A percentile compares a stretch with the other conserved stretches of the same genome.
phyloP scores from a whole-genome alignment of 2,888 invertebrate genomes.

The Ariolimax columbianus region DNA sequence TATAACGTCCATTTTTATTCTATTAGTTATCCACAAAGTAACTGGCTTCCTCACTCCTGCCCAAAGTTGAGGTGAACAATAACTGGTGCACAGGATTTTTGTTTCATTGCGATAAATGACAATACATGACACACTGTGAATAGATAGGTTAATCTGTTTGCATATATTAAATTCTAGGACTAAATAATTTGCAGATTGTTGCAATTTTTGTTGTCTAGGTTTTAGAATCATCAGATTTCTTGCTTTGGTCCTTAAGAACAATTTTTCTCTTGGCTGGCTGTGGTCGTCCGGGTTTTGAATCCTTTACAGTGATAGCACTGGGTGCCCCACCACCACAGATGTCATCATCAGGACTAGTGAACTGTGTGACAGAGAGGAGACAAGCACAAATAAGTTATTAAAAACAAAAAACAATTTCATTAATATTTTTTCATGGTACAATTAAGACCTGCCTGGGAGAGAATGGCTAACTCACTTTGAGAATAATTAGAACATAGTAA shows the following conservation, averaged over 20 bases:
- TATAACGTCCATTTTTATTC: no score
- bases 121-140: neutral
- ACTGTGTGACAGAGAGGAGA: conserved; percentile 7
- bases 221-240: neutral
- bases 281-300: neutral
- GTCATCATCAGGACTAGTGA: conserved; percentile 37
- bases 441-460: no score
- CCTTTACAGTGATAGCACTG: conserved; percentile 30
- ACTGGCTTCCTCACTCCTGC: no score
- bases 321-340: conserved; percentile 24
- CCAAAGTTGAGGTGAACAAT: no score
- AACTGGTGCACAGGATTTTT: no score
- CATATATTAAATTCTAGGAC: neutral
- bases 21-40: no score
- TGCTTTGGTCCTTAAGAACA: neutral
- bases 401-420: neutral
- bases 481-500: no score
- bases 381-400: neutral
- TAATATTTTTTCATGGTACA: no score
- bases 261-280: conserved; percentile 34
- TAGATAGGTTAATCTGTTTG: neutral
- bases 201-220: neutral
- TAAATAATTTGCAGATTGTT: neutral
- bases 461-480: no score
- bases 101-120: no score